A percentile compares a stretch with the other conserved stretches of the same genome.
phyloP scores from a whole-genome alignment of 2,888 invertebrate species.

The Margaritifera margaritifera region DNA sequence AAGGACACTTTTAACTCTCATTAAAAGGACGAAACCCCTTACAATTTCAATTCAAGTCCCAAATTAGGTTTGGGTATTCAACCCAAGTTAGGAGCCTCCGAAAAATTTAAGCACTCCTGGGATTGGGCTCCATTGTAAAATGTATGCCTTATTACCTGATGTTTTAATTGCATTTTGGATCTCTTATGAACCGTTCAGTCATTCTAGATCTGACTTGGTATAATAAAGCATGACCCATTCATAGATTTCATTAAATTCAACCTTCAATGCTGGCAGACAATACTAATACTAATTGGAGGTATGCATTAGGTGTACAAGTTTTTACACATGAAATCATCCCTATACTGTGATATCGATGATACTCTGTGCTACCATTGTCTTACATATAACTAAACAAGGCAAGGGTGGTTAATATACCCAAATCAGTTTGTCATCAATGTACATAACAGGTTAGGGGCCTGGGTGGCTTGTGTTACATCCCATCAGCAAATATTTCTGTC shows the following conservation, averaged over 20 bases:
- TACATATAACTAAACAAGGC: too few species aligned
- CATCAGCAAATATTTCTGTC: too few species aligned
- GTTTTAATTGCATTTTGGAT: constrained; percentile 25
- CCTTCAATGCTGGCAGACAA: too few species aligned
- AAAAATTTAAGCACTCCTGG: constrained; percentile 20
- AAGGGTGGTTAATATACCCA: too few species aligned
- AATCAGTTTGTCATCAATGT: too few species aligned
- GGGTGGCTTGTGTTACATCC: too few species aligned
- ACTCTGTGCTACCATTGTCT: too few species aligned
- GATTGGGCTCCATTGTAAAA: constrained; percentile 23
- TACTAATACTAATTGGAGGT: too few species aligned
- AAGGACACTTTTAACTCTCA: constrained; percentile 14
- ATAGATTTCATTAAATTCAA: constrained; percentile 16
- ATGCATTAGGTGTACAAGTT: too few species aligned
- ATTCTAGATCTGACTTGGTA: constrained; percentile 4
- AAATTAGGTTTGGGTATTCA: constrained; percentile 21
- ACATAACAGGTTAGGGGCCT: too few species aligned
- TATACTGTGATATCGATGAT: too few species aligned
- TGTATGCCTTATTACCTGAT: constrained; percentile 31
- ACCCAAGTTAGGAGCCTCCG: constrained; percentile 14
- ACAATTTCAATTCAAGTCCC: constrained; percentile 18
- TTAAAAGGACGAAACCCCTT: constrained; percentile 10
- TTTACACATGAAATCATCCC: too few species aligned
- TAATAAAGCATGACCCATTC: constrained; percentile 16
- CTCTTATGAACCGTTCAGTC: constrained; percentile 9